Conservation (phyloP, 2,888 invertebrate species). For the Bibio marci region DNA sequence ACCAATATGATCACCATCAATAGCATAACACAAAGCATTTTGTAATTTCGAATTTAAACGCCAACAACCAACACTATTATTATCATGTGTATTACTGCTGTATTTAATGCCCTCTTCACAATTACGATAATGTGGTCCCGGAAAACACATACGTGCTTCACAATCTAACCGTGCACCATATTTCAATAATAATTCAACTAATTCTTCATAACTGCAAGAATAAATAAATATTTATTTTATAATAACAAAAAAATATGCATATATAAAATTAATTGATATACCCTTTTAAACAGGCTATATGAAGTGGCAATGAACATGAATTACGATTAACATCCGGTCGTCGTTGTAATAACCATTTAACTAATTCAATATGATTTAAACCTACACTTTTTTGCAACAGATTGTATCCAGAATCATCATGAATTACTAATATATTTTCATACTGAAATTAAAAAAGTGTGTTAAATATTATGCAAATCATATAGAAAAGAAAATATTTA, state of each 20-base stretch:
- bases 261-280: neutral
- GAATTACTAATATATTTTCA: conserved; percentile 47
- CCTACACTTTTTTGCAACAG: conserved; percentile 57
- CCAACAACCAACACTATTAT: conserved; percentile 8
- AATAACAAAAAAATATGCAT: neutral
- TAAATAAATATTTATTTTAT: conserved; percentile 4
- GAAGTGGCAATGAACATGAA: conserved; percentile 56
- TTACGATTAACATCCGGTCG: conserved; percentile 47
- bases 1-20: conserved; percentile 55
- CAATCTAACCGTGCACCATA: conserved; percentile 54
- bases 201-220: conserved; percentile 38
- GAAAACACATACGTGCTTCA: conserved; percentile 59
- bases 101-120: conserved; percentile 52
- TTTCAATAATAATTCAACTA: conserved; percentile 47
- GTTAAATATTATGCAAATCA: no score
- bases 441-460: conserved; percentile 27
- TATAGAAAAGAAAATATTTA: no score
- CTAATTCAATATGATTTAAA: conserved; percentile 49
- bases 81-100: conserved; percentile 32
- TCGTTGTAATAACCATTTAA: conserved; percentile 45
- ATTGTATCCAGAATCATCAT: conserved; percentile 51
- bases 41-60: conserved; percentile 36
- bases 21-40: conserved; percentile 52
- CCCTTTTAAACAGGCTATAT: conserved; percentile 55
- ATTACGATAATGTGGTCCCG: conserved; percentile 49